These are phyloP conservation scores for Xiphophorus couchianus DNA, from an alignment of 2,113 vertebrate genomes.

Conservation along the genomic window DNA sequence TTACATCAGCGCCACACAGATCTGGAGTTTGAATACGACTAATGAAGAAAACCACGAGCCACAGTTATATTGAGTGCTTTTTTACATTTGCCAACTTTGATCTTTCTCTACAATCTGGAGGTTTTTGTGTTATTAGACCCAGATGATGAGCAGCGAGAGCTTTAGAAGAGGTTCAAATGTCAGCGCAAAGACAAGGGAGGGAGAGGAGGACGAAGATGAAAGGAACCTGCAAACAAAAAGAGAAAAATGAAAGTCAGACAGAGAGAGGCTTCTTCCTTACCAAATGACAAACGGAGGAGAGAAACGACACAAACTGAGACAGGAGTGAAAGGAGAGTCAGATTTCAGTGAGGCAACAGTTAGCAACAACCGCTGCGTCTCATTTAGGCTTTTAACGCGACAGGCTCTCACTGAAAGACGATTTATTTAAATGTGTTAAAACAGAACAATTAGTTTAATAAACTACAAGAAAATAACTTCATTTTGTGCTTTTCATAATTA, in stretches of 20 bases:
- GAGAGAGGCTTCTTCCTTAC: constrained; percentile 19
- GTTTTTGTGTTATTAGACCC: constrained; percentile 50
- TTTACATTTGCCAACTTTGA: constrained; percentile 59
- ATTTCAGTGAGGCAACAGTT: not conserved
- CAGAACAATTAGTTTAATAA: too few relatives aligned
- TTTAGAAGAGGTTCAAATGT: constrained; percentile 27
- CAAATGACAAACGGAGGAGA: constrained; percentile 5
- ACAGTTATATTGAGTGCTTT: constrained; percentile 40
- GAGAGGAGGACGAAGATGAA: constrained; percentile 6
- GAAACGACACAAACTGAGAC: not conserved
- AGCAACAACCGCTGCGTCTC: not conserved
- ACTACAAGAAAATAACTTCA: too few relatives aligned
- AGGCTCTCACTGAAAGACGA: not conserved
- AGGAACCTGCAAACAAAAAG: constrained; percentile 16
- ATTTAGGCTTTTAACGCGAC: not conserved
- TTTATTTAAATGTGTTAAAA: too few relatives aligned
- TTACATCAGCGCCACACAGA: constrained; percentile 56
- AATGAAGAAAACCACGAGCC: constrained; percentile 59
- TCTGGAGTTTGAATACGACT: constrained; percentile 28
- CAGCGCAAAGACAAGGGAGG: constrained; percentile 17
- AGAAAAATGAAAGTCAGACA: constrained; percentile 15
- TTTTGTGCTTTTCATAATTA: too few relatives aligned
- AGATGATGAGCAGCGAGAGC: constrained; percentile 46
- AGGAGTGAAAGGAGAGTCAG: not conserved
- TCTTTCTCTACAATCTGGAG: constrained; percentile 43